These are phyloP conservation scores for Centruroides vittatus DNA, from an alignment of 1,140 invertebrate species.

Conservation along the genomic window DNA sequence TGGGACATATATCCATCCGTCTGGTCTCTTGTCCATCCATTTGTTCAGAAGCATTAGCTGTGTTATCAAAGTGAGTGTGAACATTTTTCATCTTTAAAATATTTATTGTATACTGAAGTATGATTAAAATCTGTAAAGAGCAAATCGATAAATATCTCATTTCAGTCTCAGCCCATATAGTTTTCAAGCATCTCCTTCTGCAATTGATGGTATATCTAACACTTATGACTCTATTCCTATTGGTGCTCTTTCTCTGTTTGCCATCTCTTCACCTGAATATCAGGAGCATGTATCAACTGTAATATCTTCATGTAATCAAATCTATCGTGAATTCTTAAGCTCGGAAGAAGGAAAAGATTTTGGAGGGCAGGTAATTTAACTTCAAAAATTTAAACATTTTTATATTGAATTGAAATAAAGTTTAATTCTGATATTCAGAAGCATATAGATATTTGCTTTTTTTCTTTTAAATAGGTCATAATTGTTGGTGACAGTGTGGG, in stretches of 20 bases:
- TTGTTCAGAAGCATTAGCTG: conserved; percentile 77
- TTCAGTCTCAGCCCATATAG: conserved; percentile 81
- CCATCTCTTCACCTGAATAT: conserved; percentile 74
- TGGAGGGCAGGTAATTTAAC: conserved; percentile 59
- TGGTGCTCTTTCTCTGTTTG: conserved; percentile 80
- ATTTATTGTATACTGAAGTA: no score
- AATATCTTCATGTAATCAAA: conserved; percentile 63
- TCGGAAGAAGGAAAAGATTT: conserved; percentile 85
- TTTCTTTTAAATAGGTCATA: conserved; percentile 37
- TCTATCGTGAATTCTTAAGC: conserved; percentile 78
- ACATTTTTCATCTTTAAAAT: no score
- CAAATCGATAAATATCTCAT: conserved; percentile 28
- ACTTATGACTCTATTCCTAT: conserved; percentile 72
- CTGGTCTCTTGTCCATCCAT: conserved; percentile 86
- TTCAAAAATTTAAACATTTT: no score
- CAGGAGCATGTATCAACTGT: conserved; percentile 66
- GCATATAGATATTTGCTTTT: background rate
- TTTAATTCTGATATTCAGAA: background rate
- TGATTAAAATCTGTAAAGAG: no score
- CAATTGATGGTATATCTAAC: conserved; percentile 46
- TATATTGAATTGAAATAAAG: no score
- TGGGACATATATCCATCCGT: conserved; percentile 76
- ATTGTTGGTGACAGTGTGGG: conserved; percentile 64
- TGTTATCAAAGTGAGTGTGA: conserved; percentile 47
- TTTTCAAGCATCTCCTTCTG: conserved; percentile 70